Conservation (phyloP, 2,113 vertebrate genomes). For the Phodopus roborovskii region DNA sequence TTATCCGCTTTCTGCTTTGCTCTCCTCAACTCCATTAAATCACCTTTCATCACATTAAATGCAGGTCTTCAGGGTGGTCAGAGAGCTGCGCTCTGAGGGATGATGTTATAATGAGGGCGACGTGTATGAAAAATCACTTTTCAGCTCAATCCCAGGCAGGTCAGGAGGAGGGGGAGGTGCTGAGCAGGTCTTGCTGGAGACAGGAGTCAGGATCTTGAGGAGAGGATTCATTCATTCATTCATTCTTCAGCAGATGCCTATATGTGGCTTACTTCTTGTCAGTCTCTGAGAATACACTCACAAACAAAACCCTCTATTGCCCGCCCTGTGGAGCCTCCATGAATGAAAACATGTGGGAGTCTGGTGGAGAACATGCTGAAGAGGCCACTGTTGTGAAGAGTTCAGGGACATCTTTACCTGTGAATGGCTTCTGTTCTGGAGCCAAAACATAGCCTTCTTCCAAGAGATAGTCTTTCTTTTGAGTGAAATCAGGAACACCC, state of each 20-base stretch:
- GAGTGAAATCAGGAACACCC: conserved; percentile 11
- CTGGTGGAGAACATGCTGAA: background rate
- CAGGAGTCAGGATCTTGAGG: background rate
- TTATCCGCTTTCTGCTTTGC: conserved; percentile 61
- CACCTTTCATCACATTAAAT: conserved; percentile 81
- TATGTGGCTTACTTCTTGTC: background rate
- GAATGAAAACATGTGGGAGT: background rate
- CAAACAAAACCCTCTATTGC: conserved; percentile 27
- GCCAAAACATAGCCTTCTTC: conserved; percentile 42
- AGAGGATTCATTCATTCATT: background rate
- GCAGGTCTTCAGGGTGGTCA: conserved; percentile 76
- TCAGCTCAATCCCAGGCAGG: conserved; percentile 69
- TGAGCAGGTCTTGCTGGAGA: background rate
- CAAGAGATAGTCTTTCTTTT: conserved; percentile 54
- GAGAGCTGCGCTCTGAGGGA: conserved; percentile 74
- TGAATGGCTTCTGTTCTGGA: background rate
- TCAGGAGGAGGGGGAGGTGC: background rate
- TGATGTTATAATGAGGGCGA: conserved; percentile 77
- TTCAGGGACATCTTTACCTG: background rate
- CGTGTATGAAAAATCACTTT: conserved; percentile 79
- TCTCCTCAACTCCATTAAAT: conserved; percentile 79
- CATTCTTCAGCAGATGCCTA: background rate
- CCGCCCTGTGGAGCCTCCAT: conserved; percentile 57
- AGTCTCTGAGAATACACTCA: background rate
- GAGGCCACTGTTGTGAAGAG: background rate